Percentiles rank a stretch among this genome's conserved stretches.
phyloP scores from a whole-genome alignment of 2,888 invertebrate species.

The Nomada fabriciana region DNA sequence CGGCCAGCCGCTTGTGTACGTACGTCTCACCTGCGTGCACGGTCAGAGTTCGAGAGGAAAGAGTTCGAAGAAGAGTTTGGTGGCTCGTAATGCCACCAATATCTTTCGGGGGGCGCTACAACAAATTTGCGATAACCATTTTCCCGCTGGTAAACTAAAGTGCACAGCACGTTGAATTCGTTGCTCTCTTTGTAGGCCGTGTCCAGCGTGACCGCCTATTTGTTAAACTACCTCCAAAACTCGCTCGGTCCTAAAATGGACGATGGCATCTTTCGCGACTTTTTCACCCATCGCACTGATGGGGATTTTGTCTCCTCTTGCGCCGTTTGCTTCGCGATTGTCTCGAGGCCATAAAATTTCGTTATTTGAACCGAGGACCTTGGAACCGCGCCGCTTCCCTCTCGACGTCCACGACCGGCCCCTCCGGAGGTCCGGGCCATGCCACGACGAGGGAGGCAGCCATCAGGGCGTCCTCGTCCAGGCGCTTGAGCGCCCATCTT shows the following conservation, averaged over 20 bases:
- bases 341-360: constrained; percentile 22
- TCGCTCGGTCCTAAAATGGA: constrained; percentile 79
- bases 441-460: too few relatives aligned
- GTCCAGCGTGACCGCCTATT: constrained; percentile 82
- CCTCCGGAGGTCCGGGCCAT: too few relatives aligned
- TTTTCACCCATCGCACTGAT: constrained; percentile 22
- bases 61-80: too few relatives aligned
- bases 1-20: constrained; percentile 24
- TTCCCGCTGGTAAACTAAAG: constrained; percentile 83
- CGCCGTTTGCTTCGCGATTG: neutral
- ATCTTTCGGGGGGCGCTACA: constrained; percentile 84
- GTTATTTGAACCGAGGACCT: too few relatives aligned
- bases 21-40: constrained; percentile 17
- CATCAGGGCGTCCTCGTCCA: too few relatives aligned
- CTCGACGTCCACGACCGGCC: too few relatives aligned
- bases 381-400: too few relatives aligned
- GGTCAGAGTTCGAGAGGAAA: constrained; percentile 12
- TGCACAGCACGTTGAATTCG: constrained; percentile 76
- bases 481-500: too few relatives aligned
- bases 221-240: constrained; percentile 82
- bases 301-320: too few relatives aligned
- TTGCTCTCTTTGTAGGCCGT: constrained; percentile 70
- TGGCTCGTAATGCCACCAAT: constrained; percentile 83
- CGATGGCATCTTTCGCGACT: constrained; percentile 63
- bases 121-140: constrained; percentile 82